Conservation (phyloP, 2,113 vertebrate genomes). For the Malurus elegans region DNA sequence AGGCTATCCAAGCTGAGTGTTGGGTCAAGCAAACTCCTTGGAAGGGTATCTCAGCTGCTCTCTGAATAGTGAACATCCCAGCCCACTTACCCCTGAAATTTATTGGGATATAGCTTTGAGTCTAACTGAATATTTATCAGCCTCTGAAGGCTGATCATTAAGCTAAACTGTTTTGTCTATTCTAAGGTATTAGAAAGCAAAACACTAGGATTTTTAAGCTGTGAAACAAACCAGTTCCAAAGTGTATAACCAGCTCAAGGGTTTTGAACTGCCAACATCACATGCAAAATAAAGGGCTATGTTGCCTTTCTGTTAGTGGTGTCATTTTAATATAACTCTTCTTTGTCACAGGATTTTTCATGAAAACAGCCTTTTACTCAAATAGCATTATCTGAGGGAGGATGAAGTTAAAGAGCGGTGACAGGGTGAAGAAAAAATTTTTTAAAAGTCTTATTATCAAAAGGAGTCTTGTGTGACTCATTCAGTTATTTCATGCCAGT, state of each 20-base stretch:
- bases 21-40: not conserved
- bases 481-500: not conserved
- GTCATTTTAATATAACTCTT: conserved; percentile 2
- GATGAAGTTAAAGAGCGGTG: conserved; percentile 35
- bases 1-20: not conserved
- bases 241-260: not conserved
- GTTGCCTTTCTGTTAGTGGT: not conserved
- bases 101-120: not conserved
- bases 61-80: not conserved
- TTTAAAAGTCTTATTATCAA: not conserved
- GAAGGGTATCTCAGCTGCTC: not conserved
- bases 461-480: conserved; percentile 4
- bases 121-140: not conserved
- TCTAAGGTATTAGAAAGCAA: not conserved
- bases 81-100: not conserved
- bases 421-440: not conserved
- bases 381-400: conserved; percentile 40
- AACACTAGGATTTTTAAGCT: not conserved
- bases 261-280: not conserved
- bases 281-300: not conserved
- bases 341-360: conserved; percentile 13
- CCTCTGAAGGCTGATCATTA: not conserved
- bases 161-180: not conserved
- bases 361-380: conserved; percentile 31
- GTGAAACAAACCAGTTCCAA: not conserved